These are phyloP conservation scores for Globodera ellingtonae DNA, from an alignment of 1,140 invertebrate genomes.

Conservation along the genomic window DNA sequence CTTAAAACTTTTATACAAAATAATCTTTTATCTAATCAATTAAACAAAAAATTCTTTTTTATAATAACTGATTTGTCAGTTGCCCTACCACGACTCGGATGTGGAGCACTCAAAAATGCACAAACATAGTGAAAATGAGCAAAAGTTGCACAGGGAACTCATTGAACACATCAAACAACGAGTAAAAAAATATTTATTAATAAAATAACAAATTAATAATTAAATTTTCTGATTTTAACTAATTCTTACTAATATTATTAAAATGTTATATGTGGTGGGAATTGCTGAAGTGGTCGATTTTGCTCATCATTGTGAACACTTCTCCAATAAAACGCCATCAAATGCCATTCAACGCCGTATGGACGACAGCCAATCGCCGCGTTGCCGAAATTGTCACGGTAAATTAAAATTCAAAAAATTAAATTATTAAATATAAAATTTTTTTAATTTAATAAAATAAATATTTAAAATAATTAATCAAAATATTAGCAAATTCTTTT, in stretches of 20 bases:
- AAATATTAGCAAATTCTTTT: not conserved
- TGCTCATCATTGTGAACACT: slow-evolving; percentile 24
- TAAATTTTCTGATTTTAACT: slow-evolving; percentile 29
- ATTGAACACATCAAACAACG: slow-evolving; percentile 40
- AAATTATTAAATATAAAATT: no score
- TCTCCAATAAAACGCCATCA: not conserved
- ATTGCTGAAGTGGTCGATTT: slow-evolving; percentile 51
- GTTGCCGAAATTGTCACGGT: slow-evolving; percentile 31
- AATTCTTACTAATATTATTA: not conserved
- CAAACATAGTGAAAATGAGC: slow-evolving; percentile 25
- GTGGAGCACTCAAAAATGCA: slow-evolving; percentile 29
- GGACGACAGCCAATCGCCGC: slow-evolving; percentile 13
- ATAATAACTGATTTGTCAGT: slow-evolving; percentile 11
- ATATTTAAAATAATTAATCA: no score
- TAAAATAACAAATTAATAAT: not conserved
- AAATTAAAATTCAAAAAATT: not conserved
- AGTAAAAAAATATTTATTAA: not conserved
- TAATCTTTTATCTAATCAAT: no score
- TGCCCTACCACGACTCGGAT: slow-evolving; percentile 51
- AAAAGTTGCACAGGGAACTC: slow-evolving; percentile 37
- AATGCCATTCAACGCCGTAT: slow-evolving; percentile 10
- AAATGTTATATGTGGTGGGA: slow-evolving; percentile 43
- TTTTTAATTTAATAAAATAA: no score
- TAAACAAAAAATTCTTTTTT: no score
- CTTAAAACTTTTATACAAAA: no score